Percentiles rank a stretch among this genome's conserved stretches.
Conservation (phyloP, 1,140 invertebrate genomes). For the Drosophila arawakana region DNA sequence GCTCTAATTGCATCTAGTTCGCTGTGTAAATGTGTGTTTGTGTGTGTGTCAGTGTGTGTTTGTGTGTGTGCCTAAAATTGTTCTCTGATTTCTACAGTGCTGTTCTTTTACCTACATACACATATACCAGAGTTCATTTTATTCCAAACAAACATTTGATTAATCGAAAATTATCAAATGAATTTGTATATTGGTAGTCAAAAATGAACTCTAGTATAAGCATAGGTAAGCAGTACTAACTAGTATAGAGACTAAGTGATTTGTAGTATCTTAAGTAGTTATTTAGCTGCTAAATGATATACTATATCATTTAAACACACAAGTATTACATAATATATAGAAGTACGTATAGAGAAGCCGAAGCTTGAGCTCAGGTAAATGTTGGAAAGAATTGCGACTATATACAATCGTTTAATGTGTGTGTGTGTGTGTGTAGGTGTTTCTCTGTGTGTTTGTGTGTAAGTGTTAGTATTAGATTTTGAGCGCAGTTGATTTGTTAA, state of each 20-base stretch:
- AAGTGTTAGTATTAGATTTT: conserved; percentile 8
- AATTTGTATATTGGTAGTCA: not conserved
- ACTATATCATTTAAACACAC: conserved; percentile 22
- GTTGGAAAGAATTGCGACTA: conserved; percentile 18
- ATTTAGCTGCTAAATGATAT: conserved; percentile 31
- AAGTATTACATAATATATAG: conserved; percentile 17
- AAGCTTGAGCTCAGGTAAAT: conserved; percentile 37
- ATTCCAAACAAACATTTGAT: not conserved
- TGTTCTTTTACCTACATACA: conserved; percentile 2
- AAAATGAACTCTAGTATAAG: conserved; percentile 13
- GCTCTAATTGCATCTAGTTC: conserved; percentile 50
- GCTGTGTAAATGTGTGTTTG: conserved; percentile 1
- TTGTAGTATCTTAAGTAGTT: conserved; percentile 27
- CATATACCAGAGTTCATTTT: conserved; percentile 6
- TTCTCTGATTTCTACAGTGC: conserved; percentile 16
- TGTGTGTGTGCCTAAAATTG: conserved; percentile 9
- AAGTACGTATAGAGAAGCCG: conserved; percentile 19
- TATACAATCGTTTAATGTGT: conserved; percentile 23
- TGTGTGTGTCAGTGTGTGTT: conserved; percentile 14
- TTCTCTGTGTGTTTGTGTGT: not conserved
- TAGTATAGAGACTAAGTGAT: conserved; percentile 41
- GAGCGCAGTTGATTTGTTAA: conserved; percentile 34
- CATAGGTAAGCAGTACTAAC: conserved; percentile 15
- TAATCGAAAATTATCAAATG: not conserved
- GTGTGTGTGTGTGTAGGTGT: conserved; percentile 10